A percentile compares a stretch with the other conserved stretches of the same genome.
Evolutionary conservation across 2,888 invertebrate species (phyloP).

Genomic region (Noctua comes): DNA sequence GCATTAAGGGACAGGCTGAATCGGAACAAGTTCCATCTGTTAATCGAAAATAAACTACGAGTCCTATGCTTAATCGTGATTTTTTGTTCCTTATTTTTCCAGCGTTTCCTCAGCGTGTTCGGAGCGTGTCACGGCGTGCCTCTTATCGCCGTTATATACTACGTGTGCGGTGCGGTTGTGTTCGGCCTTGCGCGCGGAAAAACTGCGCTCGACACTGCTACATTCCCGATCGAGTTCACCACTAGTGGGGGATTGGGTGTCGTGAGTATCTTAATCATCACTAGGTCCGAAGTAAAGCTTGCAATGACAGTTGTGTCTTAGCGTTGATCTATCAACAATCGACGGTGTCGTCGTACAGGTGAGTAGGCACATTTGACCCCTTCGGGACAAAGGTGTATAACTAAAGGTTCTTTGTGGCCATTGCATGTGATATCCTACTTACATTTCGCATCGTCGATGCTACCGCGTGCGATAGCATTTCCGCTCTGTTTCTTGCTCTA

Average conservation of each 20-base stretch:
- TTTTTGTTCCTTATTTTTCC: conserved; percentile 12
- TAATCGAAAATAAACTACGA: neutral
- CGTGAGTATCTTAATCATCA: conserved; percentile 77
- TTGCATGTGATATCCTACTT: no score
- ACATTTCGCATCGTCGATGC: no score
- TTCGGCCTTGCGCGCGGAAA: conserved; percentile 91
- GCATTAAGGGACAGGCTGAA: neutral
- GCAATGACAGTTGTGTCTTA: neutral
- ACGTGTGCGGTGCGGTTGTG: conserved; percentile 89
- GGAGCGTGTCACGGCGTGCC: conserved; percentile 81
- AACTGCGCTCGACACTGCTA: conserved; percentile 87
- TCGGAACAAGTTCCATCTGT: neutral
- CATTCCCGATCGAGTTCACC: conserved; percentile 93
- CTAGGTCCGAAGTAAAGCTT: neutral
- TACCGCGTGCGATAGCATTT: no score
- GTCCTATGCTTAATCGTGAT: neutral
- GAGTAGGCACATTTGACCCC: no score
- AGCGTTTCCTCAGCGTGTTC: conserved; percentile 80
- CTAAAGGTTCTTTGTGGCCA: no score
- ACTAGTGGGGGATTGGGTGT: conserved; percentile 92
- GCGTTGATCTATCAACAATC: neutral
- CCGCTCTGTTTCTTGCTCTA: no score
- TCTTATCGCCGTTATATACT: conserved; percentile 87
- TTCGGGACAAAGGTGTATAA: no score
- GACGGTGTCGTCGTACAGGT: no score